These are phyloP conservation scores for Napeogenes inachia DNA, from an alignment of 2,888 invertebrate species.

Conservation along the genomic window DNA sequence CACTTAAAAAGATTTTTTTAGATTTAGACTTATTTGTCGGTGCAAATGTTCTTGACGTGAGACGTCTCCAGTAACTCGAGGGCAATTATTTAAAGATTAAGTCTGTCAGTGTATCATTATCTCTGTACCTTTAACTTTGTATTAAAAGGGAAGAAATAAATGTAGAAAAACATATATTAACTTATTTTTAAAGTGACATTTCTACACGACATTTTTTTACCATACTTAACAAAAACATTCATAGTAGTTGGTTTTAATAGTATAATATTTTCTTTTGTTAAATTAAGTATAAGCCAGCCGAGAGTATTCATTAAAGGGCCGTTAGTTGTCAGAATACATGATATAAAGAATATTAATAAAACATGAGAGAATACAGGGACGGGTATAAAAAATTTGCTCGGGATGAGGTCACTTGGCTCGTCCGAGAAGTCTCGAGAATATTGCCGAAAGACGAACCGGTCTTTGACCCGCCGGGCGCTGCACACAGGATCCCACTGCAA, in stretches of 20 bases:
- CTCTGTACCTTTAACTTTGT: constrained; percentile 4
- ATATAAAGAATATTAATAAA: constrained; percentile 10
- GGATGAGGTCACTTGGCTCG: constrained; percentile 65
- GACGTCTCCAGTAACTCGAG: constrained; percentile 28
- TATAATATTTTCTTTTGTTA: no score
- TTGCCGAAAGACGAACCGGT: constrained; percentile 72
- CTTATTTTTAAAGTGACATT: no score
- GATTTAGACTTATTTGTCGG: constrained; percentile 25
- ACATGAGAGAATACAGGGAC: constrained; percentile 8
- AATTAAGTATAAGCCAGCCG: no score
- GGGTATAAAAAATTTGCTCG: constrained; percentile 25
- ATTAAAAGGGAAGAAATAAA: not conserved
- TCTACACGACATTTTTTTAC: no score
- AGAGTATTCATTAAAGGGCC: no score
- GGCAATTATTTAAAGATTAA: constrained; percentile 36
- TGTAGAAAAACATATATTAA: not conserved
- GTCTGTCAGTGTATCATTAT: constrained; percentile 27
- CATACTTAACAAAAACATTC: no score
- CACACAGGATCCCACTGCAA: constrained; percentile 50
- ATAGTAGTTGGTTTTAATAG: no score
- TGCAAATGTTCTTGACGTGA: constrained; percentile 32
- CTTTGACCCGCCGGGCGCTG: constrained; percentile 61
- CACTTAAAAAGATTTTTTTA: no score
- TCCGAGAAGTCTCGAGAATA: constrained; percentile 51
- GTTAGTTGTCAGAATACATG: not conserved